Evolutionary conservation across 2,888 invertebrate genomes (phyloP).

Genomic region (Cyrtodaria siliqua): DNA sequence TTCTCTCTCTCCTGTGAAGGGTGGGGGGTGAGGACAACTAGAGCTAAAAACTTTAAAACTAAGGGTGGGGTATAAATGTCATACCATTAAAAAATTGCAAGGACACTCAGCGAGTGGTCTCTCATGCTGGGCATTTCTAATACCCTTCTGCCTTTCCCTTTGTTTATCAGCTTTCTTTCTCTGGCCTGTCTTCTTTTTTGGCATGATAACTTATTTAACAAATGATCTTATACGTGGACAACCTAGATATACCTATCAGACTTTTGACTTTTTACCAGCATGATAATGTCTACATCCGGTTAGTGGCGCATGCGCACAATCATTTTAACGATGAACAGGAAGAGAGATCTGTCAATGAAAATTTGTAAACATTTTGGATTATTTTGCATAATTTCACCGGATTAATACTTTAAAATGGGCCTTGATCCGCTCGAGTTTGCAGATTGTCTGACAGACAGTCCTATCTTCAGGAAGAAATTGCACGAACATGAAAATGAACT

Average conservation of each 20-base stretch:
- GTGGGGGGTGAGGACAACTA: no score
- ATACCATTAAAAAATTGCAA: constrained; percentile 93
- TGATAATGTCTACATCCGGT: background rate
- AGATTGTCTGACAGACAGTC: constrained; percentile 99
- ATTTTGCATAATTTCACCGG: constrained; percentile 19
- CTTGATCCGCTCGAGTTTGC: constrained; percentile 98
- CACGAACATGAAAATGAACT: constrained; percentile 99
- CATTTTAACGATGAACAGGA: constrained; percentile 46
- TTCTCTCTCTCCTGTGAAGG: no score
- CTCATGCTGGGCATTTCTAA: constrained; percentile 79
- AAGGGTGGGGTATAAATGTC: no score
- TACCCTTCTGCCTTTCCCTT: constrained; percentile 87
- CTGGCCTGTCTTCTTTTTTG: constrained; percentile 98
- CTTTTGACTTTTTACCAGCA: constrained; percentile 9
- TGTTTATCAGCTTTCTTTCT: constrained; percentile 98
- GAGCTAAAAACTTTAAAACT: no score
- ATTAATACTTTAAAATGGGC: constrained; percentile 88
- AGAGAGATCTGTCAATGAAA: constrained; percentile 29
- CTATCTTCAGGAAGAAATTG: constrained; percentile 98
- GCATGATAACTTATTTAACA: constrained; percentile 72
- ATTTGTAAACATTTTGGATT: constrained; percentile 50
- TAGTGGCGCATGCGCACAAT: constrained; percentile 40
- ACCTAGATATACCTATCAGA: no score
- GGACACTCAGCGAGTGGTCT: constrained; percentile 94
- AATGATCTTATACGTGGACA: no score